Base-by-base conservation (phyloP, 2,113 vertebrate species). In the Scomber japonicus region DNA sequence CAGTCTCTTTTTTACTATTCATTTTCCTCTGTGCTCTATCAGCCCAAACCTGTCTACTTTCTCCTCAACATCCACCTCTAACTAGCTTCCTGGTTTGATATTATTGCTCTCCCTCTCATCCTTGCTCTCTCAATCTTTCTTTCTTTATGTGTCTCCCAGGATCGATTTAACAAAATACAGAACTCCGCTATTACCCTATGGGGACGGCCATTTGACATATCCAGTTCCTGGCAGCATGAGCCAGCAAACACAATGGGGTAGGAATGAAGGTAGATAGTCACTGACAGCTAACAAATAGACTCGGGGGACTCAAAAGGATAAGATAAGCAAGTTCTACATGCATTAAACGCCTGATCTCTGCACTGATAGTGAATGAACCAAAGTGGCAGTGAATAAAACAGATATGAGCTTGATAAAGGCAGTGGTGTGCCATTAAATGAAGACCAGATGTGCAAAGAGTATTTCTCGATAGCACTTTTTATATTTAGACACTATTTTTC, bases 251-350 rank as follows among this genome's bases (percentile, higher is more conserved):
- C 88, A 89, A 84, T 84, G 48, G 83, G 56, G 74, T 59, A 62
- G 45, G 79, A 78, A 89, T 82, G 65, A 86, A 89, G 90, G 83
- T 81, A 91, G 90, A 93, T 90, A 85, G 88, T 88, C 85, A 73
- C 54, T 91, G 93, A 90, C 91, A 86, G 87, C 84, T 91, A 91
- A 92, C 88, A 92, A 93, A 92, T 85, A 89, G 81, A 71, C 91
- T 84, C 68, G 10, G 3, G 78, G 78, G 89, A 90, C 76, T 71
- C 40, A 75, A 77, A 54, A 67, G 83, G 73, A 81, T 82, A 78
- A 82, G 88, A 89, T 78, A 79, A 27, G 80, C 69, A 86, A 67
- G 50, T 85, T 84, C 71, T 78, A 86, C 78, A 80, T 31, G 8
- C 77, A 89, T 88, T 90, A 82, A 87, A 83, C 0, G 16, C 51